Conservation (phyloP, 2,113 vertebrate species). For the Dryoscopus gambensis region DNA sequence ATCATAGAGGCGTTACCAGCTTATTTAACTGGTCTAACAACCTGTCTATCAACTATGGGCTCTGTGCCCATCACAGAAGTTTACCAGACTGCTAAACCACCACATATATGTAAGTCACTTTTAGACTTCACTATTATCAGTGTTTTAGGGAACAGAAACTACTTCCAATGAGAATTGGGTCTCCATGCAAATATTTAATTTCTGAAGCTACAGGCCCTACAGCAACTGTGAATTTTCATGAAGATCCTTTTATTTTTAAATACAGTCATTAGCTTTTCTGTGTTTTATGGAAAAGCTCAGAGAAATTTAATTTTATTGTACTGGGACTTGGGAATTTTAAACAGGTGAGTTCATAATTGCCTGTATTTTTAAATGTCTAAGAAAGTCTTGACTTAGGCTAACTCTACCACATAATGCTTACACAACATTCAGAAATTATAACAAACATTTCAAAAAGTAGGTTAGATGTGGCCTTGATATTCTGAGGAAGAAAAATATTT, state of each 20-base stretch:
- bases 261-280: background rate
- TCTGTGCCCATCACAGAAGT: too few species aligned
- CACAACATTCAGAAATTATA: background rate
- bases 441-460: background rate
- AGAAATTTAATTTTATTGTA: background rate
- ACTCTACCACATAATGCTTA: background rate
- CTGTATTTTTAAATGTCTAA: background rate
- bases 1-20: too few species aligned
- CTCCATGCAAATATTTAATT: background rate
- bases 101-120: background rate
- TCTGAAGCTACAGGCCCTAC: background rate
- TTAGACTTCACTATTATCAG: background rate
- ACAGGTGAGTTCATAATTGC: background rate
- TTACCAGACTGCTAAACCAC: too few species aligned
- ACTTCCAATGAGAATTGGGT: background rate
- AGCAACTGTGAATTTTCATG: background rate
- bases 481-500: background rate
- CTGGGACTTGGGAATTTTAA: background rate
- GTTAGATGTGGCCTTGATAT: background rate
- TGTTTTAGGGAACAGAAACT: background rate
- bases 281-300: background rate
- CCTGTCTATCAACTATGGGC: too few species aligned
- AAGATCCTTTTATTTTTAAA: background rate
- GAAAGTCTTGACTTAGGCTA: background rate
- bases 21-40: too few species aligned